A percentile compares a stretch with the other conserved stretches of the same genome.
These are phyloP conservation scores for Dryococelus australis DNA, from an alignment of 2,888 invertebrate species.

Conservation along the genomic window DNA sequence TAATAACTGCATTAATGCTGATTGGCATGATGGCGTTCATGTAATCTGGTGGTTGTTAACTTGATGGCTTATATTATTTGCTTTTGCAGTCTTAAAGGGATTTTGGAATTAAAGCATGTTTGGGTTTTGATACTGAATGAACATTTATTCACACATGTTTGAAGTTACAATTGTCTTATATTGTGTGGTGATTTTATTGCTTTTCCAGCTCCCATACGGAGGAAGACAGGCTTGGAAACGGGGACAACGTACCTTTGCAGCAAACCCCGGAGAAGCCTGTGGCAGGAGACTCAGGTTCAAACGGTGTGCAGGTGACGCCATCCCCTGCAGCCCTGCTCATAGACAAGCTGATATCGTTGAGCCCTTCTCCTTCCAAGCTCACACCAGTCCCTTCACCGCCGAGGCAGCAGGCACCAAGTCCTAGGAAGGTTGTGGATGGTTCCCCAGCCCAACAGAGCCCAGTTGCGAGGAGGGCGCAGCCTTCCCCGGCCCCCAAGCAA, in stretches of 20 bases:
- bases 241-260: conserved; percentile 17
- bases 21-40: too few relatives aligned
- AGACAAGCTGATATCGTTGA: conserved; percentile 43
- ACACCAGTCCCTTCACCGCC: neutral
- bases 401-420: neutral
- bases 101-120: too few relatives aligned
- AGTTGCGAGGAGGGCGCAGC: neutral
- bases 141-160: too few relatives aligned
- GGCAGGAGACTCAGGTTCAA: neutral
- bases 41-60: too few relatives aligned
- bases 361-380: conserved; percentile 35
- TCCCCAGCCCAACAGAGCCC: neutral
- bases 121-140: too few relatives aligned
- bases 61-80: too few relatives aligned
- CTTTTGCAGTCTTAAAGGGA: too few relatives aligned
- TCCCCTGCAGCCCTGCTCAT: conserved; percentile 37
- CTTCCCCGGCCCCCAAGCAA: neutral
- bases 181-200: too few relatives aligned
- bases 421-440: neutral
- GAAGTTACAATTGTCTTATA: too few relatives aligned
- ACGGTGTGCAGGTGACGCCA: neutral
- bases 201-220: neutral
- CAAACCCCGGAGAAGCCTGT: neutral
- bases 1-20: too few relatives aligned
- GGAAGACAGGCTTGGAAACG: conserved; percentile 1